Evolutionary conservation across 2,888 invertebrate genomes (phyloP), one percentile per base, ranked within the genome.

Genomic region (Tetheella fluctuosa): DNA sequence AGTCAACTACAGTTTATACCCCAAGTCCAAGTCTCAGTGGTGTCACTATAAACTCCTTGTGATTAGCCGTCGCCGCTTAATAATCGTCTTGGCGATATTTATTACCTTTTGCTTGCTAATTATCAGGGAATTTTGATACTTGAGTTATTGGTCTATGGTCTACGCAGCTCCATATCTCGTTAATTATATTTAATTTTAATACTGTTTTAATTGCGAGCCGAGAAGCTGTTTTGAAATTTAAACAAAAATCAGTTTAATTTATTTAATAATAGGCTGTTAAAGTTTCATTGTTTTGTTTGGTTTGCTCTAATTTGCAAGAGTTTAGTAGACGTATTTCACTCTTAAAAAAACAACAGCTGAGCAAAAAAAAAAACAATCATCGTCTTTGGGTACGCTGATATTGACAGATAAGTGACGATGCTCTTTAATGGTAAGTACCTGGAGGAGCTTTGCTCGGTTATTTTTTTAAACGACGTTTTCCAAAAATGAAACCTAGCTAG

Each of bases 51-150:
- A 78, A 78, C 80, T 86, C 81, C 85, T 87, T 84, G 81, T 86
- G 89, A 91, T 90, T 89, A 89, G 76, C 78, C 79, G 84, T 83
- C 76, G 86, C 88, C 86, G 85, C 79, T 85, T 89, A 89, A 90
- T 91, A 89, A 91, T 91, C 86, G 80, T 84, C 88, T 83, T 72
- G 83, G 81, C 78, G 72, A 89, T 91, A 92, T 92, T 92, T 92
- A 92, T 91, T 84, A 84, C 89, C 76, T 75, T 77, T 75, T 75
- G 78, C 83, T 74, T 69, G 83, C 91, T 91, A 91, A 92, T 92
- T 92, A 92, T 90, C 82, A 86, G 79, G 79, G 89, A 89, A 91
- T 91, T 91, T 92, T 91, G 91, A 92, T 91, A 90, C 90, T 87
- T 89, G 90, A 91, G 80, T 89, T 91, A 91, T 91, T 80, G 85